phyloP scores from a whole-genome alignment of 2,113 vertebrate genomes.

The Azemiops feae region DNA sequence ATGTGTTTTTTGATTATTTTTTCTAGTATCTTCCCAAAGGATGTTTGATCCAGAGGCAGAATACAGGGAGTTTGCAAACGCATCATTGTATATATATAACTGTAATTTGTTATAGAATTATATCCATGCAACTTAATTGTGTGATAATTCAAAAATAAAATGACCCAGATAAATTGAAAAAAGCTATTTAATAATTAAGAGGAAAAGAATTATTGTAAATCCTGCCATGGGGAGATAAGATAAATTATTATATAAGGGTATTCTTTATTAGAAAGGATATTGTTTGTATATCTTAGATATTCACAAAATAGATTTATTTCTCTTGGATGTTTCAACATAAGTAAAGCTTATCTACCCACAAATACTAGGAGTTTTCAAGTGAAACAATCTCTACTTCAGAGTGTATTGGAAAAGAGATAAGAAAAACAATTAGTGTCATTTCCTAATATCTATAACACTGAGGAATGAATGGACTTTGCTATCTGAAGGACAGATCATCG shows the following conservation, averaged over 20 bases:
- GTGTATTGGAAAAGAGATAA: not conserved
- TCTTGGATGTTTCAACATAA: not conserved
- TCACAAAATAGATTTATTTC: not conserved
- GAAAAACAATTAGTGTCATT: not conserved
- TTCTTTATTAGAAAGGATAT: not conserved
- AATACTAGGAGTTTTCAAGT: not conserved
- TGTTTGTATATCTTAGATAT: not conserved
- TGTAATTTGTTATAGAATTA: not conserved
- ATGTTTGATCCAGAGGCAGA: not conserved
- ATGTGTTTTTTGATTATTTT: not conserved
- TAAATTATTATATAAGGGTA: not conserved
- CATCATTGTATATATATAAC: not conserved
- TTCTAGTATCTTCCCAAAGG: not conserved
- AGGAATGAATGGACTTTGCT: not conserved
- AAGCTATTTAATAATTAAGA: not conserved
- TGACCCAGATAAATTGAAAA: not conserved
- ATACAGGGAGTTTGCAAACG: not conserved
- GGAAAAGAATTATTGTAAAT: not conserved
- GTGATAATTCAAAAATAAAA: not conserved
- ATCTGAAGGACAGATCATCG: not conserved
- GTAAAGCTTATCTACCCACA: not conserved
- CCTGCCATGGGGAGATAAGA: not conserved
- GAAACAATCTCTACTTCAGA: not conserved
- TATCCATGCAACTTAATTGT: not conserved
- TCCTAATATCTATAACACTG: not conserved